Evolutionary conservation across 2,797 vertebrate genomes (phyloP).

Genomic region (Coccyzus lansbergi): DNA sequence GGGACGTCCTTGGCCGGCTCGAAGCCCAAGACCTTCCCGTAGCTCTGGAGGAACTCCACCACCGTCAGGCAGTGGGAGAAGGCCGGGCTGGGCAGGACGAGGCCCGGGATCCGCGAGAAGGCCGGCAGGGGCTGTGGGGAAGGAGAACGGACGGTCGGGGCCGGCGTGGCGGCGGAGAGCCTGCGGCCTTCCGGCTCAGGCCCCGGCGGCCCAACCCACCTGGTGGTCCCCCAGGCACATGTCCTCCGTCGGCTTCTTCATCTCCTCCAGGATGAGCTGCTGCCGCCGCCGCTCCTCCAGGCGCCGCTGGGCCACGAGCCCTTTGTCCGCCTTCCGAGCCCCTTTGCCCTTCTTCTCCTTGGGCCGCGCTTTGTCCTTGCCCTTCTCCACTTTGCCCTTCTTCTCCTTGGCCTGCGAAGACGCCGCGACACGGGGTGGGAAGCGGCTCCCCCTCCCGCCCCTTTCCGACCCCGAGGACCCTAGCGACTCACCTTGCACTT

Average conservation of each 20-base stretch:
- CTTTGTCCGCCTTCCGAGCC: constrained; percentile 84
- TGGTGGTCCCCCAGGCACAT: constrained; percentile 96
- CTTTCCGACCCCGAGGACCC: neutral
- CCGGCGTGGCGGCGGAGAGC: fast-evolving
- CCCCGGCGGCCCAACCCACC: constrained; percentile 53
- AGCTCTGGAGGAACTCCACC: constrained; percentile 92
- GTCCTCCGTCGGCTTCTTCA: constrained; percentile 95
- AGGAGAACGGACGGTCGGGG: neutral
- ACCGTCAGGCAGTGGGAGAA: constrained; percentile 91
- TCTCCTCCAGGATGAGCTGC: constrained; percentile 91
- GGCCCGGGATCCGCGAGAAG: constrained; percentile 87
- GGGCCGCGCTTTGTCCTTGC: constrained; percentile 83
- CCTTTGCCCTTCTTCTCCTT: constrained; percentile 83
- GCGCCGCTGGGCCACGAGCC: constrained; percentile 84
- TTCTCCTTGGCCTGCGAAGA: constrained; percentile 64
- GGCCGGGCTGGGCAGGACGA: constrained; percentile 87
- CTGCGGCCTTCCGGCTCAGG: neutral
- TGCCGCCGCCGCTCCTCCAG: constrained; percentile 91
- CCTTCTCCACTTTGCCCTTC: constrained; percentile 72
- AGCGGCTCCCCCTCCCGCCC: neutral
- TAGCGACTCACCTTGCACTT: constrained; percentile 82
- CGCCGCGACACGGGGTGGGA: fast-evolving
- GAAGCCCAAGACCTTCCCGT: constrained; percentile 91
- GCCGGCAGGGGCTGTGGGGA: constrained; percentile 85
- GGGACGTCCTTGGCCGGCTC: constrained; percentile 89